Conservation (phyloP, 2,113 vertebrate species). For the Ceuthmochares aereus region DNA sequence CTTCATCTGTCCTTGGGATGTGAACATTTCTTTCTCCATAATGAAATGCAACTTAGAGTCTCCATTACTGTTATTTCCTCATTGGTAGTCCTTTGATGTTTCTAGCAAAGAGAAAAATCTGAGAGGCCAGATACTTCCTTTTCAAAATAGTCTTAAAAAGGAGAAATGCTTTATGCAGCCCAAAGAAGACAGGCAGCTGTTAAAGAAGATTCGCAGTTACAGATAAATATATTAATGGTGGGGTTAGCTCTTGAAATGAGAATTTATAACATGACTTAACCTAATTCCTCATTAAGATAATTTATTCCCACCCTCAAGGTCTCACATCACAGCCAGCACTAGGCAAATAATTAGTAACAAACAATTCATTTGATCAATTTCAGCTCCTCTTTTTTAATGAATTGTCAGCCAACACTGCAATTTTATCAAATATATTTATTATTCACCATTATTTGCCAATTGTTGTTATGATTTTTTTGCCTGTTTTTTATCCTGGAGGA, state of each 20-base stretch:
- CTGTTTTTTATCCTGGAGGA: neutral
- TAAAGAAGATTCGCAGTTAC: conserved; percentile 65
- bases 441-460: conserved; percentile 24
- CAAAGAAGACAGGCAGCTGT: conserved; percentile 36
- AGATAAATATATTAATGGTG: conserved; percentile 51
- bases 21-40: neutral
- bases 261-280: conserved; percentile 59
- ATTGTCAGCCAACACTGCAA: neutral
- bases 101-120: neutral
- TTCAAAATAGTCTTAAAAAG: neutral
- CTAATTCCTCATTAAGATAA: conserved; percentile 72
- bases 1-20: neutral
- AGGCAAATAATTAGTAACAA: conserved; percentile 72
- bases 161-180: neutral
- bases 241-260: conserved; percentile 58
- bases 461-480: neutral
- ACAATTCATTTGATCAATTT: conserved; percentile 64
- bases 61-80: neutral
- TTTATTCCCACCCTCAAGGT: conserved; percentile 68
- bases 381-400: conserved; percentile 37
- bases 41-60: neutral
- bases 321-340: conserved; percentile 60
- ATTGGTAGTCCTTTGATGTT: neutral
- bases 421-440: conserved; percentile 48
- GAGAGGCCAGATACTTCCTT: neutral